Evolutionary conservation across 2,888 invertebrate genomes (phyloP).

Genomic region (Dolomedes plantarius): DNA sequence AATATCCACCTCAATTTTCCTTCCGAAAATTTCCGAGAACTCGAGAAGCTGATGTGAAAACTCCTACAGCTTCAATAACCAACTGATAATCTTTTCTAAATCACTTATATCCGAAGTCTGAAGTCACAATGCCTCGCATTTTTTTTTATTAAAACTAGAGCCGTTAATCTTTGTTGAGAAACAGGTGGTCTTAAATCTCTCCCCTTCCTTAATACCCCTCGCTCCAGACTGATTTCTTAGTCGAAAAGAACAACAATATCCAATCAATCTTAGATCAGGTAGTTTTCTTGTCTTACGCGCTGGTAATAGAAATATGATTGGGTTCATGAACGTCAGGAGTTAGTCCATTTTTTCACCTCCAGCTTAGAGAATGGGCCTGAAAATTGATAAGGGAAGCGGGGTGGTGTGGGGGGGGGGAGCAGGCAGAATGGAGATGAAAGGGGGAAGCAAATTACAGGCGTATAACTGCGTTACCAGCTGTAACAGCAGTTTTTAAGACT

Average conservation of each 20-base stretch:
- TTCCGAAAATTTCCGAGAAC: not conserved
- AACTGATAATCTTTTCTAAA: not conserved
- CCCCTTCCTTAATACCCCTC: not conserved
- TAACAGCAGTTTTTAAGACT: constrained; percentile 53
- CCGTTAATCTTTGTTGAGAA: constrained; percentile 59
- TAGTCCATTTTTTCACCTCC: constrained; percentile 22
- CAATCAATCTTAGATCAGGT: constrained; percentile 67
- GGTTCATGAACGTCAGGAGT: constrained; percentile 47
- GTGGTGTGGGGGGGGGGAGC: not conserved
- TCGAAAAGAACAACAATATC: constrained; percentile 46
- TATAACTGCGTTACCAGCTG: constrained; percentile 60
- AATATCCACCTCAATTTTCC: not conserved
- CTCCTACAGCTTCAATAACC: not conserved
- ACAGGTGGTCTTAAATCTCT: constrained; percentile 45
- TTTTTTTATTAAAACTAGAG: constrained; percentile 43
- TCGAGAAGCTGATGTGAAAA: not conserved
- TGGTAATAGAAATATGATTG: constrained; percentile 69
- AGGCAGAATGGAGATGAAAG: constrained; percentile 20
- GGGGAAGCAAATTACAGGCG: constrained; percentile 53
- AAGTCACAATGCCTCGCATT: constrained; percentile 7
- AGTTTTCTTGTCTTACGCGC: constrained; percentile 46
- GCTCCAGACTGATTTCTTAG: not conserved
- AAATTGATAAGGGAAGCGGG: constrained; percentile 26
- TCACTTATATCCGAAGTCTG: constrained; percentile 7
- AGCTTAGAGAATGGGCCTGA: constrained; percentile 16